Evolutionary conservation across 2,797 vertebrate genomes (phyloP), one percentile per base, ranked within the genome.

Genomic region (Bucorvus abyssinicus): DNA sequence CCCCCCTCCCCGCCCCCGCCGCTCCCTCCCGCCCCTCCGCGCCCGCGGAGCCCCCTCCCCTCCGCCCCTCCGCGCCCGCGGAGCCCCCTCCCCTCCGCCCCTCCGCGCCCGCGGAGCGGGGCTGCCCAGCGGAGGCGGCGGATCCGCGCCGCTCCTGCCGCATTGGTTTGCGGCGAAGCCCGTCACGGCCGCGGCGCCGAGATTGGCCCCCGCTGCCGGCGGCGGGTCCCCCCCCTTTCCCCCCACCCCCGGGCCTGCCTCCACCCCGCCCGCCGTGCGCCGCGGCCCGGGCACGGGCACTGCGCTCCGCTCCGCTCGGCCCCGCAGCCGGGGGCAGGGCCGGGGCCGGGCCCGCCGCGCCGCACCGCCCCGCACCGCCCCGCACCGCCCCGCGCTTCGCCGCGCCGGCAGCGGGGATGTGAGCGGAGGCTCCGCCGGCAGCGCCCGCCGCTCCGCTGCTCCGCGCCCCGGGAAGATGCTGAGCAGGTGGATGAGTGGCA

Each of bases 401-500:
- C n/a, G n/a, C n/a, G n/a, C 56, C 65, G 64, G 87, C 88, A 47
- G 70, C 90, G 86, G 82, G 67, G 92, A 91, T 87, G 90, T 90
- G 83, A 92, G 77, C 75, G 70, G 55, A 32, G 77, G 93, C 76
- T 85, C 85, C 67, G 73, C 84, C 64, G 53, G 70, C 63, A 67
- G 87, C 83, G n/a, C 77, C 97, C 96, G 76, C 83, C 95, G 81
- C 81, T 14, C 92, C 93, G 77, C n/a, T n/a, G n/a, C 96, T 52
- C 47, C 80, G 80, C 83, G 85, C 53, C 77, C 55, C 61, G 97
- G 97, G 98, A 99, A 99, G 98, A 99, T 99, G 99, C 99, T 99
- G 98, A 99, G 99, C 98, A 98, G 99, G 98, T 98, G 99, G 96
- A 98, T 99, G 99, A 99, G 99, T 97, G 98, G 99, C 98, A 99